These are phyloP conservation scores for Cantharis rustica DNA, from an alignment of 2,888 invertebrate genomes.

Conservation along the genomic window DNA sequence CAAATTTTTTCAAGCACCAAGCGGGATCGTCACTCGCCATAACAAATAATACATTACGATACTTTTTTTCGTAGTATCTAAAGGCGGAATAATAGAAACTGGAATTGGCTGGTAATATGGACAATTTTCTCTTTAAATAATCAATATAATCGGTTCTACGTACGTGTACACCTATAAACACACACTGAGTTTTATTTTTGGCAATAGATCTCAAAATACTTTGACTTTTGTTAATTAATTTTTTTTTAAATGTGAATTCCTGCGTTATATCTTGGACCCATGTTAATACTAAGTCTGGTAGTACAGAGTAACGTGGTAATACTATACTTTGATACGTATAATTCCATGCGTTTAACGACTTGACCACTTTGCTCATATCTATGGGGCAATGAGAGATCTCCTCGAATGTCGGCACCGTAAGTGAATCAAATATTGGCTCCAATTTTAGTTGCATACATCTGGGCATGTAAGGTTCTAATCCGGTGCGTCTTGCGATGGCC, in stretches of 20 bases:
- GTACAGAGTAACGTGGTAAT: conserved; percentile 60
- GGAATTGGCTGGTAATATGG: conserved; percentile 52
- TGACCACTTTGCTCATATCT: conserved; percentile 56
- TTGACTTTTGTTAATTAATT: conserved; percentile 57
- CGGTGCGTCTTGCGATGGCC: conserved; percentile 57
- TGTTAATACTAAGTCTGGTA: conserved; percentile 60
- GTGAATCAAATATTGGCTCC: conserved; percentile 61
- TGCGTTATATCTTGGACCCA: conserved; percentile 63
- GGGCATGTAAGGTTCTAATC: conserved; percentile 58
- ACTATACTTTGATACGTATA: conserved; percentile 63
- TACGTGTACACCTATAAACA: conserved; percentile 62
- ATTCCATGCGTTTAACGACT: conserved; percentile 60
- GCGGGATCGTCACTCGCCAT: conserved; percentile 58
- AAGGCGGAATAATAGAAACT: conserved; percentile 56
- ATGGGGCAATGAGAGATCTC: conserved; percentile 62
- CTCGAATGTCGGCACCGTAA: conserved; percentile 61
- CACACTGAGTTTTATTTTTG: conserved; percentile 41
- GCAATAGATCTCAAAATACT: conserved; percentile 52
- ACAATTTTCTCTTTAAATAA: conserved; percentile 60
- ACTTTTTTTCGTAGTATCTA: conserved; percentile 55
- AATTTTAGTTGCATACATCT: conserved; percentile 59
- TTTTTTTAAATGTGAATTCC: conserved; percentile 61
- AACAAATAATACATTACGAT: conserved; percentile 53
- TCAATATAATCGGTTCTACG: conserved; percentile 62
- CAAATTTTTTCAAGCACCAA: conserved; percentile 56